phyloP scores from a whole-genome alignment of 1,140 invertebrate species.

The Kradibia gibbosae region DNA sequence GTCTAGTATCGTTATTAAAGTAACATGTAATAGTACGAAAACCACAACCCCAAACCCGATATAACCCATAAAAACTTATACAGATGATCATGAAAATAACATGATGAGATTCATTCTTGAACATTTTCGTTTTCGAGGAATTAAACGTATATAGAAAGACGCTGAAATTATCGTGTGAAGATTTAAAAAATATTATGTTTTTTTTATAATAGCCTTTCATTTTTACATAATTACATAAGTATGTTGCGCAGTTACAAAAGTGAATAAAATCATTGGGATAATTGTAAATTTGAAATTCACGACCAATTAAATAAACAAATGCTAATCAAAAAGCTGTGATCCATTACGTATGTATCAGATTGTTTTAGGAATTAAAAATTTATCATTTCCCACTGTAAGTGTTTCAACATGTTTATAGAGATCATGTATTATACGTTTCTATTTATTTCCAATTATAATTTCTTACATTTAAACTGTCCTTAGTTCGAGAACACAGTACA shows the following conservation, averaged over 20 bases:
- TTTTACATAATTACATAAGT: background rate
- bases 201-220: background rate
- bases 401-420: constrained; percentile 18
- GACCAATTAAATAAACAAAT: no score
- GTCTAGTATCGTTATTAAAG: constrained; percentile 49
- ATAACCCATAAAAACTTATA: constrained; percentile 50
- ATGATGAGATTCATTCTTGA: constrained; percentile 17
- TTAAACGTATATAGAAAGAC: constrained; percentile 26
- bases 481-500: constrained; percentile 10
- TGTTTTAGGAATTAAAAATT: background rate
- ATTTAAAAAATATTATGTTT: background rate
- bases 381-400: constrained; percentile 22
- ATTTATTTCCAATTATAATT: constrained; percentile 58
- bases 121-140: constrained; percentile 12
- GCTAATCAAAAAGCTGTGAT: no score
- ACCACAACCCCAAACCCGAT: constrained; percentile 52
- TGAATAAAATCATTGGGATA: background rate
- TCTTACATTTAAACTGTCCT: constrained; percentile 19
- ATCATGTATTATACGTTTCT: constrained; percentile 59
- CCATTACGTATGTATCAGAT: no score
- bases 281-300: no score
- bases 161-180: constrained; percentile 17
- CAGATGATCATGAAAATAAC: constrained; percentile 43
- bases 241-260: background rate
- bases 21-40: constrained; percentile 56